A percentile compares a stretch with the other conserved stretches of the same genome.
Conservation (phyloP, 2,113 vertebrate genomes). For the Azemiops feae region DNA sequence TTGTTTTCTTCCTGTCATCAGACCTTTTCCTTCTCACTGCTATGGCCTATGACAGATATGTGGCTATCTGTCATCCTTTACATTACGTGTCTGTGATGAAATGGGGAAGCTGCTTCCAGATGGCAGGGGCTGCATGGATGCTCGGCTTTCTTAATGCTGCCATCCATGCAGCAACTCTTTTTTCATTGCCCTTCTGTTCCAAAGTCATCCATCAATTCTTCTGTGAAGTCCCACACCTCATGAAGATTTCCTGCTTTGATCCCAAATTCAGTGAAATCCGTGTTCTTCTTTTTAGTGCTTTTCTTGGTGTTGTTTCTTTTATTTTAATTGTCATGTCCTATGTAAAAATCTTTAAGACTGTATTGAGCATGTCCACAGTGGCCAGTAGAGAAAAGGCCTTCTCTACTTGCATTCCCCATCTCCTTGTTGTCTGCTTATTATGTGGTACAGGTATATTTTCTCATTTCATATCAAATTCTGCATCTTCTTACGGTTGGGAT, state of each 20-base stretch:
- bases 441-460: background rate
- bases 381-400: background rate
- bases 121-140: background rate
- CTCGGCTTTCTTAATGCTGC: background rate
- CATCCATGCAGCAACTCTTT: background rate
- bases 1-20: background rate
- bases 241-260: background rate
- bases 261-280: background rate
- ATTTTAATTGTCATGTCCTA: background rate
- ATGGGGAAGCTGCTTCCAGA: background rate
- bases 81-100: background rate
- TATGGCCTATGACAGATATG: slow-evolving; percentile 15
- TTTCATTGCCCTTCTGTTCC: background rate
- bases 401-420: slow-evolving; percentile 6
- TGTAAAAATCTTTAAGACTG: background rate
- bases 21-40: background rate
- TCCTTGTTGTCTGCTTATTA: background rate
- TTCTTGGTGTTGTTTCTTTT: background rate
- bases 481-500: background rate
- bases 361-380: background rate
- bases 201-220: slow-evolving; percentile 1
- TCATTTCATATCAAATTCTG: background rate
- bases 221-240: slow-evolving; percentile 8
- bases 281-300: background rate
- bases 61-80: slow-evolving; percentile 7